Percentiles rank a stretch among this genome's conserved stretches.
Conservation (phyloP, 1,140 invertebrate genomes). For the Drosophila guanche region DNA sequence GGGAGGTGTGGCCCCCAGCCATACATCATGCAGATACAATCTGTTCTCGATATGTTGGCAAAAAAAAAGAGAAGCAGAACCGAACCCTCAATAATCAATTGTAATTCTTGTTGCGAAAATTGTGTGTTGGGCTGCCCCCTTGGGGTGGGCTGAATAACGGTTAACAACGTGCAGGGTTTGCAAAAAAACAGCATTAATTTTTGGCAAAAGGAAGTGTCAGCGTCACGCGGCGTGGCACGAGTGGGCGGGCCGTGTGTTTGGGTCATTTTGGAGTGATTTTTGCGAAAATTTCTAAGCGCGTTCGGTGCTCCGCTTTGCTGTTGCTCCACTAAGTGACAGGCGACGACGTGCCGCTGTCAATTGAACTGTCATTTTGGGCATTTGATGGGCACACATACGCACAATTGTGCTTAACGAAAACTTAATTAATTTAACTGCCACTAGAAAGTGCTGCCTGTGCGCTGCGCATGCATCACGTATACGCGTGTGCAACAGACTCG, state of each 20-base stretch:
- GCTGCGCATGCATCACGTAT: constrained; percentile 77
- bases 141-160: constrained; percentile 66
- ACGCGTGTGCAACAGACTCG: constrained; percentile 50
- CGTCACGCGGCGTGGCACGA: not conserved
- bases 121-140: constrained; percentile 43
- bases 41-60: constrained; percentile 60
- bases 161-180: constrained; percentile 37
- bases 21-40: constrained; percentile 77
- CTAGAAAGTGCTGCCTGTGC: constrained; percentile 60
- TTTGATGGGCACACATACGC: constrained; percentile 32
- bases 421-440: constrained; percentile 65
- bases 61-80: constrained; percentile 10
- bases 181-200: constrained; percentile 35
- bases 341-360: constrained; percentile 62
- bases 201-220: constrained; percentile 6
- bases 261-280: constrained; percentile 6
- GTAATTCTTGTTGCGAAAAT: constrained; percentile 55
- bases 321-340: constrained; percentile 72
- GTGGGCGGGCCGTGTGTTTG: constrained; percentile 10
- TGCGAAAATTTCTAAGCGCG: constrained; percentile 50
- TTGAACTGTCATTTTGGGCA: constrained; percentile 42
- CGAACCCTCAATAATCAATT: constrained; percentile 47
- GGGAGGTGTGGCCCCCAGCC: constrained; percentile 45
- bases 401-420: constrained; percentile 44
- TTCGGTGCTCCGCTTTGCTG: constrained; percentile 10